Conservation (phyloP, 2,797 vertebrate species). For the Coregonus ussuriensis region DNA sequence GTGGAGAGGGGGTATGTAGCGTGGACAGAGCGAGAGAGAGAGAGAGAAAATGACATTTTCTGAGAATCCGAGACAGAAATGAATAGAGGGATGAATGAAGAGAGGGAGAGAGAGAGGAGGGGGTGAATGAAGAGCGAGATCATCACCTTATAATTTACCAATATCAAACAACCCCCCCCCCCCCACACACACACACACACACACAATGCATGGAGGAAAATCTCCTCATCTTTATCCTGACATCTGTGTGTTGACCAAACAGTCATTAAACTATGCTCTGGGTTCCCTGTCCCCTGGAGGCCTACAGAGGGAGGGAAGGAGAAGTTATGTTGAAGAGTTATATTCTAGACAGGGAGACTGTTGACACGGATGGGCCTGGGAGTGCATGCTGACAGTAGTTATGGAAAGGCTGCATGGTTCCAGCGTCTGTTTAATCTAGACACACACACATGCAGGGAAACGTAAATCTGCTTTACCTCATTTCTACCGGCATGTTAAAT, state of each 20-base stretch:
- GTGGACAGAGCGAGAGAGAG: not conserved
- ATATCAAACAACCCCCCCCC: no score
- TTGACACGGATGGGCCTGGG: not conserved
- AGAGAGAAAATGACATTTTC: not conserved
- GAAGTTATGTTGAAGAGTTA: not conserved
- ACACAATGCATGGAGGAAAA: no score
- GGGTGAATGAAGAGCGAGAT: not conserved
- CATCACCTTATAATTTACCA: not conserved
- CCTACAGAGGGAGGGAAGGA: not conserved
- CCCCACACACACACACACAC: no score
- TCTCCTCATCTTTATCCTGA: no score
- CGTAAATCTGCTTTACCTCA: no score
- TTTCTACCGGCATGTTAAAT: no score
- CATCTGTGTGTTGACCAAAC: no score
- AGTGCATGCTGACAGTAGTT: not conserved
- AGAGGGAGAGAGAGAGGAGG: not conserved
- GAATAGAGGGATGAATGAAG: not conserved
- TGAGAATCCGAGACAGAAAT: not conserved
- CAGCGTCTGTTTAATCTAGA: no score
- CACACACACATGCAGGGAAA: not conserved
- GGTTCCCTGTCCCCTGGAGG: not conserved
- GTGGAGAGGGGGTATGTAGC: not conserved
- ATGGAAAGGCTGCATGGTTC: not conserved
- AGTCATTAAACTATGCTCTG: no score
- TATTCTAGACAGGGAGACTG: not conserved